Percentiles rank a stretch among this genome's conserved stretches.
These are phyloP conservation scores for Parotia lawesii DNA, from an alignment of 2,113 vertebrate species.

Conservation along the genomic window DNA sequence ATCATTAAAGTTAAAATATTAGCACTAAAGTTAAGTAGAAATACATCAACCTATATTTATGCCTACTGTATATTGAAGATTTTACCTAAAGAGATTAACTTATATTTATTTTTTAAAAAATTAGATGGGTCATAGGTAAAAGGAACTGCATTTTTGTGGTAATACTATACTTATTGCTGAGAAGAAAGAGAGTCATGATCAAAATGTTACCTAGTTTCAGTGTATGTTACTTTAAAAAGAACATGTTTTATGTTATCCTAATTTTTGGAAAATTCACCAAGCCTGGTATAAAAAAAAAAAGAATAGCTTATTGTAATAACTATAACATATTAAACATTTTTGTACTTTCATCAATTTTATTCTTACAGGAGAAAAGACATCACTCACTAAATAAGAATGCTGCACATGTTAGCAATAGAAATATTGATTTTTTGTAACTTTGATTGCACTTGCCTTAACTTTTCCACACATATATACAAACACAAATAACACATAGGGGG, in stretches of 20 bases:
- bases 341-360: slow-evolving; percentile 58
- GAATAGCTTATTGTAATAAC: slow-evolving; percentile 6
- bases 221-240: slow-evolving; percentile 9
- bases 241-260: background rate
- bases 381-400: slow-evolving; percentile 67
- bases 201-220: background rate
- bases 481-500: background rate
- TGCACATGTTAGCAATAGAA: slow-evolving; percentile 75
- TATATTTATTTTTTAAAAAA: slow-evolving; percentile 42
- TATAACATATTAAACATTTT: slow-evolving; percentile 41
- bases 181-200: background rate
- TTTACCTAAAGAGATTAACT: slow-evolving; percentile 20
- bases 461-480: slow-evolving; percentile 43
- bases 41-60: slow-evolving; percentile 25
- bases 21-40: slow-evolving; percentile 31
- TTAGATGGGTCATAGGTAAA: background rate
- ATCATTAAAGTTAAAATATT: slow-evolving; percentile 44
- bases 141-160: background rate
- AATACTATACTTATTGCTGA: background rate
- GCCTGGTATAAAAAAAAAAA: background rate
- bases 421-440: slow-evolving; percentile 68
- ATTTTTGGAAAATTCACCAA: background rate
- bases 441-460: slow-evolving; percentile 76
- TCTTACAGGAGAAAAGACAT: slow-evolving; percentile 51
- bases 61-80: slow-evolving; percentile 23